Percentiles rank a stretch among this genome's conserved stretches.
Conservation (phyloP, 2,113 vertebrate genomes). For the Barnardius zonarius region DNA sequence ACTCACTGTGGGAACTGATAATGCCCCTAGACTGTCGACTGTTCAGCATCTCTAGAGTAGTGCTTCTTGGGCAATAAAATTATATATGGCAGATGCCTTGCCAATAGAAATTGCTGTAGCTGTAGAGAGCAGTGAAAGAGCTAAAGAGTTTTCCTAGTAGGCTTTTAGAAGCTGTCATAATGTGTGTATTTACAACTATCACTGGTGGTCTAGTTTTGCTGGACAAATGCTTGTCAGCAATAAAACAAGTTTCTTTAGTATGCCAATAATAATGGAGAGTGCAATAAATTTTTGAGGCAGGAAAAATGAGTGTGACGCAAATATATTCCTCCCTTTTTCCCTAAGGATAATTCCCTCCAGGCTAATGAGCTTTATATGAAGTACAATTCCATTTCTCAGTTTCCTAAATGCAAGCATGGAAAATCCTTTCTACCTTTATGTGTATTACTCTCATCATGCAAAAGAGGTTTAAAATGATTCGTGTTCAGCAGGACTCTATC, state of each 20-base stretch:
- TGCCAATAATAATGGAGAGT: not conserved
- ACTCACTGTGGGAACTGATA: rapidly evolving
- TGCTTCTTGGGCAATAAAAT: not conserved
- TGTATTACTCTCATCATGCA: not conserved
- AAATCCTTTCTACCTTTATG: not conserved
- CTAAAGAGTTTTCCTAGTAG: not conserved
- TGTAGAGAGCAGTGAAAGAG: not conserved
- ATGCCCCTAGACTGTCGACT: not conserved
- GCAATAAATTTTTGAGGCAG: not conserved
- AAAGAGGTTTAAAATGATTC: not conserved
- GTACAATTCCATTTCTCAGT: not conserved
- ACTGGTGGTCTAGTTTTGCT: not conserved
- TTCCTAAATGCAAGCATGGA: not conserved
- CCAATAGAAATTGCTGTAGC: not conserved
- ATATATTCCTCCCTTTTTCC: not conserved
- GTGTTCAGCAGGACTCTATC: not conserved
- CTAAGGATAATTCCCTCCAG: not conserved
- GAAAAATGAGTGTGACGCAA: not conserved
- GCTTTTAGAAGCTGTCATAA: not conserved
- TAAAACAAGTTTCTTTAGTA: not conserved
- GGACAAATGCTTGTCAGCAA: not conserved
- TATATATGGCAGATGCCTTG: not conserved
- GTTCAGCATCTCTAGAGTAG: not conserved
- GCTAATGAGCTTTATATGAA: slow-evolving; percentile 3
- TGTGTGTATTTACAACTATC: not conserved